Percentiles rank a stretch among this genome's conserved stretches.
phyloP scores from a whole-genome alignment of 2,888 invertebrate species.

The Melipona bicolor region DNA sequence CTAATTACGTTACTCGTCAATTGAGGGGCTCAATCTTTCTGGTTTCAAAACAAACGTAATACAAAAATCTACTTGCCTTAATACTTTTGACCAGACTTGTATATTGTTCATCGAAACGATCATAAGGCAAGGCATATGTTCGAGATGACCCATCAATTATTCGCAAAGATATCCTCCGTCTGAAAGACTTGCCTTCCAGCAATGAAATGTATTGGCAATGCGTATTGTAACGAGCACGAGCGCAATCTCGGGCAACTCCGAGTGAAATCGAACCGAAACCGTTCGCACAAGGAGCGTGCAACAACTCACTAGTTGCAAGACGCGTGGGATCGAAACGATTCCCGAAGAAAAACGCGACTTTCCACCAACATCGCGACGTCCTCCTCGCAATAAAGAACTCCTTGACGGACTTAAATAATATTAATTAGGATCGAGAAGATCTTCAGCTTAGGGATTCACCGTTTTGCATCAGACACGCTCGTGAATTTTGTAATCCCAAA shows the following conservation, averaged over 20 bases:
- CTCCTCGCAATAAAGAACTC: constrained; percentile 64
- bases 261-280: constrained; percentile 65
- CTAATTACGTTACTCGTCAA: too few relatives aligned
- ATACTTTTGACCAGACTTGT: too few relatives aligned
- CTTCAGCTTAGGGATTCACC: background rate
- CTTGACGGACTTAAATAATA: constrained; percentile 72
- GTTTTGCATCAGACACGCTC: constrained; percentile 11
- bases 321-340: constrained; percentile 54
- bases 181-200: background rate
- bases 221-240: constrained; percentile 3
- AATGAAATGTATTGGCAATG: background rate
- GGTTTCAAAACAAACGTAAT: too few relatives aligned
- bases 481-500: constrained; percentile 51
- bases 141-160: too few relatives aligned
- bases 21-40: too few relatives aligned
- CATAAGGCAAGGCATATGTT: background rate
- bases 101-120: too few relatives aligned
- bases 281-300: constrained; percentile 31
- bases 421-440: constrained; percentile 70
- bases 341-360: constrained; percentile 48
- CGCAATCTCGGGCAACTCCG: constrained; percentile 46
- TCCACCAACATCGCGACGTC: constrained; percentile 26
- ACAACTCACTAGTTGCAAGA: constrained; percentile 26
- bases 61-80: too few relatives aligned
- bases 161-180: background rate